Conservation (phyloP, 2,888 invertebrate species). For the Drosophila robusta region DNA sequence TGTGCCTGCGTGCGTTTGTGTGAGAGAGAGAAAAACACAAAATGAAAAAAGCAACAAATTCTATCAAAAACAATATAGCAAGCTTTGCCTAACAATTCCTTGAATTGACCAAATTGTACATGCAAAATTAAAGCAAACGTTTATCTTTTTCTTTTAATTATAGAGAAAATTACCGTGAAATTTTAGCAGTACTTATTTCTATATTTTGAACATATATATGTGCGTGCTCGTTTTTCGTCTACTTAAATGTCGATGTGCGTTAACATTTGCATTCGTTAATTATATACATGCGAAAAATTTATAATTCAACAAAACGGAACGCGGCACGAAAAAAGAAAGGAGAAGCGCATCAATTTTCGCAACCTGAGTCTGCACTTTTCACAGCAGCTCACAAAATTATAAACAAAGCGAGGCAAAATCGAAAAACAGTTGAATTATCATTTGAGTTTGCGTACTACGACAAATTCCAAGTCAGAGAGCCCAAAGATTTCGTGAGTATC, state of each 20-base stretch:
- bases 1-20: background rate
- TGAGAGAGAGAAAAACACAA: conserved; percentile 6
- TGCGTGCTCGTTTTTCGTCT: conserved; percentile 61
- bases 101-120: conserved; percentile 60
- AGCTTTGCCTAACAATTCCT: conserved; percentile 57
- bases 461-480: conserved; percentile 29
- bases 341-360: conserved; percentile 23
- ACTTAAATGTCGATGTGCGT: conserved; percentile 60
- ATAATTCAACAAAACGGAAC: conserved; percentile 30
- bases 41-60: conserved; percentile 21
- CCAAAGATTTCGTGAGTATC: conserved; percentile 14
- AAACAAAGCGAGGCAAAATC: conserved; percentile 33
- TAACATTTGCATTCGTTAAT: conserved; percentile 50
- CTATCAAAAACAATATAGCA: conserved; percentile 43
- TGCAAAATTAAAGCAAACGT: conserved; percentile 69
- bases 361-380: conserved; percentile 32
- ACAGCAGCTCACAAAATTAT: conserved; percentile 27
- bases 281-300: conserved; percentile 35
- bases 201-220: conserved; percentile 64
- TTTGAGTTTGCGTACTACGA: conserved; percentile 48
- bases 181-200: conserved; percentile 72
- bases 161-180: conserved; percentile 78
- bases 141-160: conserved; percentile 67
- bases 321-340: conserved; percentile 20
- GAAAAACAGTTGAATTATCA: conserved; percentile 19